Evolutionary conservation across 30 jellyfish, hydroid and myxozoan species (phyloP), one percentile per base, ranked within the genome.

Genomic region (Hydra vulgaris): DNA sequence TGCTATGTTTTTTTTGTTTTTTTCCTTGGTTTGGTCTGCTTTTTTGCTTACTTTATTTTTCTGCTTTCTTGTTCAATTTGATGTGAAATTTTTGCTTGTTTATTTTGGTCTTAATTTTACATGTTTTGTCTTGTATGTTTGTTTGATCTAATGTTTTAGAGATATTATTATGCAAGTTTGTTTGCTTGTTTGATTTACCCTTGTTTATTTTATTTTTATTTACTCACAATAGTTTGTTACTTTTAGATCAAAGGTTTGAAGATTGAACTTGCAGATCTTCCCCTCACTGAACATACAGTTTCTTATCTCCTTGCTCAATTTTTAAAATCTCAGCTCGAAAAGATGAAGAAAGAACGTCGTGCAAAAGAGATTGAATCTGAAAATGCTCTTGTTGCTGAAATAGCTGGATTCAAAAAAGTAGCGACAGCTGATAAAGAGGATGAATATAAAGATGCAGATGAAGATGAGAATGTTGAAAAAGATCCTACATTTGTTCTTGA

Each of bases 191-290:
- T 40, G 12, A 3, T 40, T 40, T 40, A 12, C 5, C 61, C 12
- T 40, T 40, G 12, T 40, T 40, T 40, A 3, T 40, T 40, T 40
- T 40, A 40, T 40, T 40, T 5, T 5, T 1, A 21, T 20, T 53
- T 12, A 15, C 21, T 22, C 21, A 0, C 16, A 17, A 12, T 25
- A 25, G 71, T 1, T 15, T 66, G 17, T 18, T 12, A 53, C 19
- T 56, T 72, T 18, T 69, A 89, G 97, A 80, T 89, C 52, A 81
- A 82, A 52, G 95, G 95, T 71, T 77, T 84, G 70, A 87, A 88
- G n/a, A 77, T 89, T 21, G 93, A 90, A 71, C 72, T 89, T 15
- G 97, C 95, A 53, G 97, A 89, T 75, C 85, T 89, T 85, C 97
- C 97, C 8, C 75, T 89, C 76, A 89, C 97, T 16, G 86, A 70